Conservation (phyloP, 2,113 vertebrate genomes). For the Cervus canadensis region DNA sequence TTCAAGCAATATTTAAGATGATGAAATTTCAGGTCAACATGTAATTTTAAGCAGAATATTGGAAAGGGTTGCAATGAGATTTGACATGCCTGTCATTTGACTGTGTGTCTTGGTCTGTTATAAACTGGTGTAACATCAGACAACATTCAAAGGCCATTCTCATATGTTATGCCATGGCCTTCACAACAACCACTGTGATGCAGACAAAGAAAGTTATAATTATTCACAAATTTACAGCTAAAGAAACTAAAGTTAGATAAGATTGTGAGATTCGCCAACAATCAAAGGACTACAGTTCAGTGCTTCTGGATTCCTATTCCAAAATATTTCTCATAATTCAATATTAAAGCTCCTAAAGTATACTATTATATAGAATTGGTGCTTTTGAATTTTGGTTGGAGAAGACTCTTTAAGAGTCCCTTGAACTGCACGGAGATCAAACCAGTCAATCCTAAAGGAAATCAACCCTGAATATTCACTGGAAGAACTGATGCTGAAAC, state of each 20-base stretch:
- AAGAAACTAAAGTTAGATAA: neutral
- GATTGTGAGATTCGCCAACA: neutral
- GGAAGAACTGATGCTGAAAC: neutral
- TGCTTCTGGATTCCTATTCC: neutral
- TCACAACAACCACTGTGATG: neutral
- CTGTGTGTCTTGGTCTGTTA: neutral
- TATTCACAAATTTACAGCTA: constrained; percentile 1
- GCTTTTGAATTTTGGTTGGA: neutral
- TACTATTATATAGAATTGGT: neutral
- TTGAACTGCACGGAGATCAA: neutral
- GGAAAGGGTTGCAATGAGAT: neutral
- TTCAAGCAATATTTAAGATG: neutral
- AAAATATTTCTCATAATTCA: neutral
- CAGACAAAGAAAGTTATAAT: neutral
- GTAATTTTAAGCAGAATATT: neutral
- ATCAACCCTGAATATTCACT: neutral
- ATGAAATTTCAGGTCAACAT: neutral
- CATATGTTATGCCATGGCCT: neutral
- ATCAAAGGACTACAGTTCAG: neutral
- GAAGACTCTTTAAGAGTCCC: neutral
- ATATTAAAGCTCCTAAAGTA: neutral
- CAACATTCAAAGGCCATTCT: neutral
- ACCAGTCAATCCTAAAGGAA: neutral
- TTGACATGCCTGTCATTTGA: neutral
- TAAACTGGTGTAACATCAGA: neutral